Percentiles rank a stretch among this genome's conserved stretches.
Conservation (phyloP, 2,113 vertebrate species). For the Petromus typicus region DNA sequence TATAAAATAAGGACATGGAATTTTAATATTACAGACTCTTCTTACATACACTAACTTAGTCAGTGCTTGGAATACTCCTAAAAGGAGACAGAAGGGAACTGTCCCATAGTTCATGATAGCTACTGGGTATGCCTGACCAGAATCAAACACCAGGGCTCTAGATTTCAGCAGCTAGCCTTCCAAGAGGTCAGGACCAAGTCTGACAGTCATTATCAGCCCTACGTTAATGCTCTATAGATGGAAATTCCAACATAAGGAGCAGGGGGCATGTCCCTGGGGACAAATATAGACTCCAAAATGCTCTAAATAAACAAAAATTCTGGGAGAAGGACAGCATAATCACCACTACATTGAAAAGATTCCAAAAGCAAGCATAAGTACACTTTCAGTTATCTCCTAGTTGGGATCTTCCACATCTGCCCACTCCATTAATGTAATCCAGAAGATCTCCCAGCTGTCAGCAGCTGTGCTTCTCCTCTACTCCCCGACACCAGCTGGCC, state of each 20-base stretch:
- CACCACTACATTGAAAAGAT: not conserved
- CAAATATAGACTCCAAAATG: not conserved
- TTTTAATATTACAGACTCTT: conserved; percentile 1
- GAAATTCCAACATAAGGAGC: not conserved
- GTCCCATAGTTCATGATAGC: not conserved
- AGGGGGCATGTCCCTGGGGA: not conserved
- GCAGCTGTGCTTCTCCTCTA: not conserved
- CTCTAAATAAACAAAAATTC: not conserved
- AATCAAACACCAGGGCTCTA: not conserved
- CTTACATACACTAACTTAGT: not conserved
- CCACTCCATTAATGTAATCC: not conserved
- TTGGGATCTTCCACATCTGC: not conserved
- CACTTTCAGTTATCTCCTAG: not conserved
- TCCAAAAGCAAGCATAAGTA: not conserved
- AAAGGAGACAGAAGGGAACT: not conserved
- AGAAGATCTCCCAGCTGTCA: not conserved
- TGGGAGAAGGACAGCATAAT: not conserved
- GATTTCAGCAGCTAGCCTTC: not conserved
- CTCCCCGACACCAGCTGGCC: not conserved
- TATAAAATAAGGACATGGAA: not conserved
- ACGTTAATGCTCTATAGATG: not conserved
- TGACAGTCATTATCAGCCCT: not conserved
- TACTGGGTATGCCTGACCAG: not conserved
- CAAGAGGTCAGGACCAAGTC: not conserved
- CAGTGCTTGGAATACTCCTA: not conserved